phyloP scores from a whole-genome alignment of 2,888 invertebrate species.

The Chouioia cunea region DNA sequence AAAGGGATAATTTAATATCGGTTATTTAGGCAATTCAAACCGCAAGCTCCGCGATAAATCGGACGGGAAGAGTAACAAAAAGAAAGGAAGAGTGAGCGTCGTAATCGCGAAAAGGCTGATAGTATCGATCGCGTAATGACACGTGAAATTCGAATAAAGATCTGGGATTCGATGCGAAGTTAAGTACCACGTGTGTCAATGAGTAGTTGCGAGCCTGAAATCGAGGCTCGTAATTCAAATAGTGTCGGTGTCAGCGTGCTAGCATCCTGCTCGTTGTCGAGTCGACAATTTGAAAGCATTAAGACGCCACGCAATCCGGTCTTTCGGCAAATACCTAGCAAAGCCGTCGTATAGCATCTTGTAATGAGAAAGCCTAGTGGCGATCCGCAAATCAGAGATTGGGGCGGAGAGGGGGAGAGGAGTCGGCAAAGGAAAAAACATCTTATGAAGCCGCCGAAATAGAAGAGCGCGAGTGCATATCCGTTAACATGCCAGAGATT shows the following conservation, averaged over 20 bases:
- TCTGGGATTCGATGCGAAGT: background rate
- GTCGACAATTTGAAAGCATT: constrained; percentile 32
- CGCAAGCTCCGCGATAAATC: no score
- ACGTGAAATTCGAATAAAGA: constrained; percentile 19
- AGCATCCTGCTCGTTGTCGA: background rate
- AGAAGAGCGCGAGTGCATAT: background rate
- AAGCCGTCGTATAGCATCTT: background rate
- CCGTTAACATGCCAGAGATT: constrained; percentile 22
- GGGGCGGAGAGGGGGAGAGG: no score
- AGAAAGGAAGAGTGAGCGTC: no score
- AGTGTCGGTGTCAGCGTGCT: constrained; percentile 9
- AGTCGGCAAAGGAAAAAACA: background rate
- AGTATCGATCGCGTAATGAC: no score
- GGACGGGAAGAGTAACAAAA: no score
- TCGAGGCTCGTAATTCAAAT: constrained; percentile 28
- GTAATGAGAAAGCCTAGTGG: background rate
- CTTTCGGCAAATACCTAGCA: background rate
- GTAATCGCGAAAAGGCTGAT: no score
- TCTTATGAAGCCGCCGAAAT: constrained; percentile 10
- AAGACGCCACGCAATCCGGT: constrained; percentile 10
- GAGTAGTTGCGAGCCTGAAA: constrained; percentile 9
- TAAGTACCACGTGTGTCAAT: background rate
- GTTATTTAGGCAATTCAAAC: no score
- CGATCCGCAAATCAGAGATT: background rate
- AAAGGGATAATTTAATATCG: no score